Evolutionary conservation across 2,888 invertebrate species (phyloP).

Genomic region (Clanis bilineata): DNA sequence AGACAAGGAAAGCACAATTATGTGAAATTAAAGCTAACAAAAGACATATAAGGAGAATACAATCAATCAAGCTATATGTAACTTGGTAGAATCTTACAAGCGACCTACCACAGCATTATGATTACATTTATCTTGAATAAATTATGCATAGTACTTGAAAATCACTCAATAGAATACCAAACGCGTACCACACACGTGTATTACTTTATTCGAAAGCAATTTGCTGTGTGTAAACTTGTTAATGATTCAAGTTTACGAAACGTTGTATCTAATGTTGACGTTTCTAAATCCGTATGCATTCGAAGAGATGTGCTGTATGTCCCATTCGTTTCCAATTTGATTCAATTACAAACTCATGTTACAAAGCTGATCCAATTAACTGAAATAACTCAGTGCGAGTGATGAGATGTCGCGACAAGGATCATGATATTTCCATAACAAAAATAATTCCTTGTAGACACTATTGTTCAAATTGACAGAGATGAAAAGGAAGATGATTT

Average conservation of each 20-base stretch:
- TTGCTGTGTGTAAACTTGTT: background rate
- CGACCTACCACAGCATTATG: background rate
- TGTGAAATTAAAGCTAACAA: too few species aligned
- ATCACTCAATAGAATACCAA: background rate
- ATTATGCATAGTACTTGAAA: background rate
- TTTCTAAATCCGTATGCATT: constrained; percentile 48
- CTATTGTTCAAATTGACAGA: too few species aligned
- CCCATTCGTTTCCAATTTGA: constrained; percentile 56
- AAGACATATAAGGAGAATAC: too few species aligned
- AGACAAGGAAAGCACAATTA: too few species aligned
- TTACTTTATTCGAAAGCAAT: background rate
- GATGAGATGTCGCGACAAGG: constrained; percentile 21
- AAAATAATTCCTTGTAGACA: too few species aligned
- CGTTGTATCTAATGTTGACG: constrained; percentile 30
- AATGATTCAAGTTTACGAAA: constrained; percentile 18
- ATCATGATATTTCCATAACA: background rate
- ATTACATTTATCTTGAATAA: background rate
- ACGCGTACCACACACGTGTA: background rate
- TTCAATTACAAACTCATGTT: constrained; percentile 70
- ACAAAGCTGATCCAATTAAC: constrained; percentile 59
- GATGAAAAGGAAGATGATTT: too few species aligned
- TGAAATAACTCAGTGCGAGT: constrained; percentile 29
- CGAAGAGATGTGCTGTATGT: constrained; percentile 41
- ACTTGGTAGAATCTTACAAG: too few species aligned
- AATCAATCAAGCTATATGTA: too few species aligned